A percentile compares a stretch with the other conserved stretches of the same genome.
phyloP scores from a whole-genome alignment of 2,888 invertebrate species.

The Thecophora atra region DNA sequence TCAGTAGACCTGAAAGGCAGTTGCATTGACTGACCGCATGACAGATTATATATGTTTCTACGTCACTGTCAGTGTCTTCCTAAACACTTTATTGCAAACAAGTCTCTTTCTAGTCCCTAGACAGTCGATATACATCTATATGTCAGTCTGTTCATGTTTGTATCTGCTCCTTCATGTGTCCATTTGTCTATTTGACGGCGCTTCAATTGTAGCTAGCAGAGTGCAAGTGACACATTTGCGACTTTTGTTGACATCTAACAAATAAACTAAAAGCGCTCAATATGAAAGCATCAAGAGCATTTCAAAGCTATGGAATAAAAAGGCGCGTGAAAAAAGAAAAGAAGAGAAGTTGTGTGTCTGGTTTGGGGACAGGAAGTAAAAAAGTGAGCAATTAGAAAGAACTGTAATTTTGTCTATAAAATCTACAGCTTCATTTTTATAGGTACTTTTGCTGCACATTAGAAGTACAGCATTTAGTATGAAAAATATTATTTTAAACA shows the following conservation, averaged over 20 bases:
- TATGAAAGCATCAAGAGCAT: neutral
- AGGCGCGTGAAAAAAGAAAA: no score
- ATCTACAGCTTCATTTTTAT: neutral
- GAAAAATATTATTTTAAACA: no score
- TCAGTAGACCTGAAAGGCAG: neutral
- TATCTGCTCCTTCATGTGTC: neutral
- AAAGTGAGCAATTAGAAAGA: neutral
- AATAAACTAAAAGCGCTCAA: slow-evolving; percentile 21
- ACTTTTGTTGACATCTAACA: neutral
- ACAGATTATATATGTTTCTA: neutral
- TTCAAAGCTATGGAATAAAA: neutral
- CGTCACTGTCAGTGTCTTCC: neutral
- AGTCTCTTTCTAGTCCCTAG: no score
- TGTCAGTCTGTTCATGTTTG: neutral
- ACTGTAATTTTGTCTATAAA: neutral
- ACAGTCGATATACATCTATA: no score
- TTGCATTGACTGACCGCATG: neutral
- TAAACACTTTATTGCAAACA: no score
- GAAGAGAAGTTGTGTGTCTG: no score
- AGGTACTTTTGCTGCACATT: neutral
- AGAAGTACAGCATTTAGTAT: neutral
- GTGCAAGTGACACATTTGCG: slow-evolving; percentile 32
- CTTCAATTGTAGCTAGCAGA: slow-evolving; percentile 17
- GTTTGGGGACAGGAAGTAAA: neutral
- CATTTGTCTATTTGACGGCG: slow-evolving; percentile 3